Percentiles rank a stretch among this genome's conserved stretches.
Conservation (phyloP, 2,888 invertebrate genomes). For the Plutella xylostella region DNA sequence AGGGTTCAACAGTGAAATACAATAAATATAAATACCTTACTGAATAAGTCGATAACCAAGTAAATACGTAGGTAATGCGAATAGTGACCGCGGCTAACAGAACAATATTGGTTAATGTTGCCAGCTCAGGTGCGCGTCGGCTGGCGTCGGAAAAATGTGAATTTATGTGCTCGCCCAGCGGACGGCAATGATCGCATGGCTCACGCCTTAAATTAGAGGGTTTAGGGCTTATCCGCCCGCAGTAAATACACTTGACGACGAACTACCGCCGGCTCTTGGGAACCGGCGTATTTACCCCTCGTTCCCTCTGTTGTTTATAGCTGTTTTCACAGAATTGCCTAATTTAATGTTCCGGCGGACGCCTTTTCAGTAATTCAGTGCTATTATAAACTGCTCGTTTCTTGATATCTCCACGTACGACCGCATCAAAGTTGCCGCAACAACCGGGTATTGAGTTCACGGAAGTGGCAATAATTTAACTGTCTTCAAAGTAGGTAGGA, state of each 20-base stretch:
- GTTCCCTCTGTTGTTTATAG: constrained; percentile 37
- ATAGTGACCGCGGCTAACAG: constrained; percentile 17
- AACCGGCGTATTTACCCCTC: constrained; percentile 22
- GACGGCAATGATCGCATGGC: constrained; percentile 60
- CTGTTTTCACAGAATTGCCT: constrained; percentile 26
- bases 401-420: too few relatives aligned
- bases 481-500: constrained; percentile 34
- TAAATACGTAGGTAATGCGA: background rate
- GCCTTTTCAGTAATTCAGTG: too few relatives aligned
- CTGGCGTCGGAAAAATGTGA: constrained; percentile 57
- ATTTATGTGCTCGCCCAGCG: constrained; percentile 55
- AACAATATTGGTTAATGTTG: constrained; percentile 40
- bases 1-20: too few relatives aligned
- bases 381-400: too few relatives aligned
- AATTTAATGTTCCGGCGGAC: constrained; percentile 25
- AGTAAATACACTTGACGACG: constrained; percentile 53
- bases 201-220: constrained; percentile 64
- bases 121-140: constrained; percentile 42
- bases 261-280: constrained; percentile 27
- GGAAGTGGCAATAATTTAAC: constrained; percentile 34
- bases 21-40: too few relatives aligned
- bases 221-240: constrained; percentile 59
- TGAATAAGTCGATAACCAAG: too few relatives aligned
- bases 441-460: constrained; percentile 23
- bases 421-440: constrained; percentile 30